Base-by-base conservation (phyloP, 2,797 vertebrate species). In the Mycteria americana region DNA sequence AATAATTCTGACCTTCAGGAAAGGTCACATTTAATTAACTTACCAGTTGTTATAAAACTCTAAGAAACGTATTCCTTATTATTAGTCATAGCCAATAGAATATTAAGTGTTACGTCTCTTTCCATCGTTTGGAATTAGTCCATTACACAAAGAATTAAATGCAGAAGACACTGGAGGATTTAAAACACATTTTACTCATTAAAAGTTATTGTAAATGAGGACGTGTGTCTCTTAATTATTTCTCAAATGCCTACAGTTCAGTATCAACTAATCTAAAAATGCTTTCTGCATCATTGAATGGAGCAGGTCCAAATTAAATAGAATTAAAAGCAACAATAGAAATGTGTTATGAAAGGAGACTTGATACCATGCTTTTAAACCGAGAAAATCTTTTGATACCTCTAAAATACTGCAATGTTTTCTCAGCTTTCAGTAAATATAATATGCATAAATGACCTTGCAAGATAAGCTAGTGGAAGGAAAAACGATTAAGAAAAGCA, bases 181-280 rank as follows among this genome's bases (percentile, higher is more conserved):
- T 95, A 86, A 97, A 97, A 93, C 94, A 93, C 94, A 94, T 97
- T 98, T 97, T 97, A 87, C 91, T 91, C 95, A 97, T 97, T 97
- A 97, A 94, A 98, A 97, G 96, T 96, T 97, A 96, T 77, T 97
- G 92, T 97, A 96, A 97, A 95, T 96, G 95, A 97, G 96, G 91
- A 93, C 65, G 67, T 63, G 91, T 93, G 76, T 90, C 89, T 97
- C 87, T 83, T 97, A 97, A 96, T 98, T 97, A 88, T 95, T 96
- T 95, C 96, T 97, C 85, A 96, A 94, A 97, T 97, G 96, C 93
- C 94, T 97, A 85, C 92, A 84, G 79, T 97, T 98, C 95, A 95
- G 83, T 97, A 93, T 97, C 97, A 97, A 59, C 96, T 97, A 94
- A 97, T 97, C 85, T 95, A 91, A 76, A 94, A 97, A 93, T 85